Percentiles rank a stretch among this genome's conserved stretches.
phyloP scores from a whole-genome alignment of 2,797 vertebrate species.

The Anas flavirostris region DNA sequence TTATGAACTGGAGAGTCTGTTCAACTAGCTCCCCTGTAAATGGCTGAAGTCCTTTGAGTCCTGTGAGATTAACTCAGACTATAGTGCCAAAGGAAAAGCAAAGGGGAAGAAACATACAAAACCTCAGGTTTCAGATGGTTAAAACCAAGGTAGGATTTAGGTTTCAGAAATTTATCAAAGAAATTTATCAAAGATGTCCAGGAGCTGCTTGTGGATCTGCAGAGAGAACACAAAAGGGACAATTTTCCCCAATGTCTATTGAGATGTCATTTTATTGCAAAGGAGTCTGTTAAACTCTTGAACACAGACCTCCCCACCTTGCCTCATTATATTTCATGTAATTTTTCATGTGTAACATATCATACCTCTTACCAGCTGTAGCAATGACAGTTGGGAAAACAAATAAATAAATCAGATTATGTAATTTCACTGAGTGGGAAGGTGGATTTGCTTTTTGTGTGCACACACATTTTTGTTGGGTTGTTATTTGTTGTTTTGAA shows the following conservation, averaged over 20 bases:
- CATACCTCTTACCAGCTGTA: neutral
- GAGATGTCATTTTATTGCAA: neutral
- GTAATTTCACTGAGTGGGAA: neutral
- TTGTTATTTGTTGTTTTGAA: neutral
- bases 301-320: neutral
- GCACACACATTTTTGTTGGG: neutral
- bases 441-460: neutral
- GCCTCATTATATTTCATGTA: neutral
- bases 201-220: neutral
- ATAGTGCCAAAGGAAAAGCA: neutral
- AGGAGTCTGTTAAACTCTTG: neutral
- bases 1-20: neutral
- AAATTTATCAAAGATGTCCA: neutral
- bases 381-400: neutral
- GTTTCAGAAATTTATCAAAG: neutral
- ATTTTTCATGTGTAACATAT: neutral
- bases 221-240: neutral
- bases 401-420: neutral
- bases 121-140: neutral
- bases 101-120: neutral
- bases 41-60: neutral
- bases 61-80: neutral
- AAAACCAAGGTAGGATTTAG: neutral
- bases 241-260: neutral
- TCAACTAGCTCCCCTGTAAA: neutral